phyloP scores from a whole-genome alignment of 2,113 vertebrate species.

The Hirundichthys speculiger region DNA sequence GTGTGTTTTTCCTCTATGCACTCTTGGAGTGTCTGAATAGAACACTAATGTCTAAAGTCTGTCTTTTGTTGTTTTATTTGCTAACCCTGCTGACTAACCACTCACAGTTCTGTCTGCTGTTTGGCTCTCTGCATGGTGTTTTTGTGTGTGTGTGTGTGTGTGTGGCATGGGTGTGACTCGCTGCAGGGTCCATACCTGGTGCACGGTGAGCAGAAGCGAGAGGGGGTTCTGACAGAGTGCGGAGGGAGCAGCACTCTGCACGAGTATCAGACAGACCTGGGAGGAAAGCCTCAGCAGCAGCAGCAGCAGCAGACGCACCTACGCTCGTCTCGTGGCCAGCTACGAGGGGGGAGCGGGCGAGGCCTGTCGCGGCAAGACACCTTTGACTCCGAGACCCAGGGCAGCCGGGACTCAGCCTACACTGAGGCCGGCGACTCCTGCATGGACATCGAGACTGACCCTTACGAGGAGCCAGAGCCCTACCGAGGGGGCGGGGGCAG shows the following conservation, averaged over 20 bases:
- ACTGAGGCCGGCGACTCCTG: conserved; percentile 91
- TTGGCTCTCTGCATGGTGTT: conserved; percentile 83
- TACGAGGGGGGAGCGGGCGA: conserved; percentile 74
- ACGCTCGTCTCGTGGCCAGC: conserved; percentile 74
- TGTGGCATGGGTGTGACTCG: conserved; percentile 63
- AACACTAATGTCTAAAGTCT: conserved; percentile 13
- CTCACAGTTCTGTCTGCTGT: conserved; percentile 59
- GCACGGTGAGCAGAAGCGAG: conserved; percentile 87
- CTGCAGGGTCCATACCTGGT: conserved; percentile 90
- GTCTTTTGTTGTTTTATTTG: conserved; percentile 8
- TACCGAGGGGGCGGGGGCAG: conserved; percentile 68
- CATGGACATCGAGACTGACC: conserved; percentile 94
- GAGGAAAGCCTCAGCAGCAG: conserved; percentile 79
- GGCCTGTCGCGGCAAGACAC: conserved; percentile 92
- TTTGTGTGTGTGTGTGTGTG: conserved; percentile 53
- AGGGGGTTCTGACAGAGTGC: conserved; percentile 81
- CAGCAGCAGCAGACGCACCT: conserved; percentile 76
- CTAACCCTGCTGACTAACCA: conserved; percentile 69
- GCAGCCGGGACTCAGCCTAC: conserved; percentile 93
- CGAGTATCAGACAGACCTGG: conserved; percentile 83
- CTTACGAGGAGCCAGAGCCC: conserved; percentile 89
- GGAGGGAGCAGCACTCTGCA: conserved; percentile 78
- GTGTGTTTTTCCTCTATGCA: background rate
- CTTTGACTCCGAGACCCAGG: conserved; percentile 91
- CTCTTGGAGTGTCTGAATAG: background rate